Percentiles rank a stretch among this genome's conserved stretches.
phyloP scores from a whole-genome alignment of 1,140 invertebrate species.

The Ctenoplectra terminalis region DNA sequence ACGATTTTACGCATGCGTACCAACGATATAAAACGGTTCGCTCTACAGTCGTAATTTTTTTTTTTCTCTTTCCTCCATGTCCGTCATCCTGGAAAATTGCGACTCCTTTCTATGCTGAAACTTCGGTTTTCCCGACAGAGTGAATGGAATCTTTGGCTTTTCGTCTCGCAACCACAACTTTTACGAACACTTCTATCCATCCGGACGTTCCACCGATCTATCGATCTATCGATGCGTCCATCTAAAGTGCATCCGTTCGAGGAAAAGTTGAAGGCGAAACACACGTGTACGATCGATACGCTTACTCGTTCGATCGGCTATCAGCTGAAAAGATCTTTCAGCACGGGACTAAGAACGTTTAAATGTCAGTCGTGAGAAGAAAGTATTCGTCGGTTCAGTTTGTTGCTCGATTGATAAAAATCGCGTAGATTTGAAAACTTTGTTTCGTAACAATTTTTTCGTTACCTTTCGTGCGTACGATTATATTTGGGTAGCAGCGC shows the following conservation, averaged over 20 bases:
- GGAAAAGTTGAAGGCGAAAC: slow-evolving; percentile 55
- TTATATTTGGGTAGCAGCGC: too few relatives aligned
- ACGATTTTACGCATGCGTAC: neutral
- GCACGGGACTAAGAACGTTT: neutral
- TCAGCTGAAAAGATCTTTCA: slow-evolving; percentile 42
- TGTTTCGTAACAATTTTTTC: too few relatives aligned
- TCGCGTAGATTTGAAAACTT: too few relatives aligned
- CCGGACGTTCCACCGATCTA: too few relatives aligned
- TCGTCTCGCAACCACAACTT: slow-evolving; percentile 18
- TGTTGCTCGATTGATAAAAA: too few relatives aligned
- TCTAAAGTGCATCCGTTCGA: slow-evolving; percentile 70
- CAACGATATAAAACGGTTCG: slow-evolving; percentile 11
- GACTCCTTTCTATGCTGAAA: too few relatives aligned
- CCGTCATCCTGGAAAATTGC: neutral
- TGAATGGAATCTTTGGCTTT: slow-evolving; percentile 1
- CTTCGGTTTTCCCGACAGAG: too few relatives aligned
- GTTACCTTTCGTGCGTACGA: too few relatives aligned
- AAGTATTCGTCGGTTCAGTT: too few relatives aligned
- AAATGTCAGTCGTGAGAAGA: neutral
- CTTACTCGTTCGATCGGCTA: slow-evolving; percentile 38
- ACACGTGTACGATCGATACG: slow-evolving; percentile 57
- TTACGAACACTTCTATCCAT: neutral
- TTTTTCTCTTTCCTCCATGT: too few relatives aligned
- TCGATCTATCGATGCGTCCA: slow-evolving; percentile 66
- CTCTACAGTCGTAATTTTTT: too few relatives aligned